These are phyloP conservation scores for Lacerta agilis DNA, from an alignment of 2,797 vertebrate species.

Conservation along the genomic window DNA sequence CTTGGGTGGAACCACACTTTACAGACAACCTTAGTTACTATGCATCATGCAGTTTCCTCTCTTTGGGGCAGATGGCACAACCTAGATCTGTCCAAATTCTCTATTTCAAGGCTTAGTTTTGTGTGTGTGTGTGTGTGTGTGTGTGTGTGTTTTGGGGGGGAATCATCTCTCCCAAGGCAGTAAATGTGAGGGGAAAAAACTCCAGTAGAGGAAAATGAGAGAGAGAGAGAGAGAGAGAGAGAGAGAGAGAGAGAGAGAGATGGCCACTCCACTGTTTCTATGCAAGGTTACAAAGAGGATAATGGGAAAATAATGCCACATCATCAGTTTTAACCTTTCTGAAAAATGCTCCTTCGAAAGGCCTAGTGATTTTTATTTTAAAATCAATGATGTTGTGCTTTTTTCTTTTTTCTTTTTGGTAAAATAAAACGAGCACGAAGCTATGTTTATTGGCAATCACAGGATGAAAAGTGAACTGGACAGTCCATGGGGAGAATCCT, in stretches of 20 bases:
- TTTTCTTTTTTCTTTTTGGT: constrained; percentile 23
- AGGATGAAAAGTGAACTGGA: constrained; percentile 10
- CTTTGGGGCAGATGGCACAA: neutral
- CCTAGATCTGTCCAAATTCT: too few relatives aligned
- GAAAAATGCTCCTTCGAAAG: constrained; percentile 62
- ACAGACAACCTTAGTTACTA: neutral
- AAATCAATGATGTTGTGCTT: constrained; percentile 71
- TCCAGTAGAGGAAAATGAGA: neutral
- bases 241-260: neutral
- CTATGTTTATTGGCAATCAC: constrained; percentile 42
- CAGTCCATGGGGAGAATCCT: neutral
- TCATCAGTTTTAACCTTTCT: constrained; percentile 56
- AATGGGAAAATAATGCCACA: constrained; percentile 40
- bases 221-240: neutral
- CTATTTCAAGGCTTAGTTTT: neutral
- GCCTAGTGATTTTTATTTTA: constrained; percentile 62
- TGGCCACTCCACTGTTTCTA: constrained; percentile 13
- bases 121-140: too few relatives aligned
- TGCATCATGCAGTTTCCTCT: neutral
- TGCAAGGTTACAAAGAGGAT: constrained; percentile 41
- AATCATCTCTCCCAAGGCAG: neutral
- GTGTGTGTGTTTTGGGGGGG: neutral
- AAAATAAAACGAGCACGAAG: constrained; percentile 32
- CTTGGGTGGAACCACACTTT: neutral
- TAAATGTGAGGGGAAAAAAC: neutral